Percentiles rank a stretch among this genome's conserved stretches.
phyloP scores from a whole-genome alignment of 37 sponge, comb jelly and placozoan genomes.

The Spongilla lacustris region DNA sequence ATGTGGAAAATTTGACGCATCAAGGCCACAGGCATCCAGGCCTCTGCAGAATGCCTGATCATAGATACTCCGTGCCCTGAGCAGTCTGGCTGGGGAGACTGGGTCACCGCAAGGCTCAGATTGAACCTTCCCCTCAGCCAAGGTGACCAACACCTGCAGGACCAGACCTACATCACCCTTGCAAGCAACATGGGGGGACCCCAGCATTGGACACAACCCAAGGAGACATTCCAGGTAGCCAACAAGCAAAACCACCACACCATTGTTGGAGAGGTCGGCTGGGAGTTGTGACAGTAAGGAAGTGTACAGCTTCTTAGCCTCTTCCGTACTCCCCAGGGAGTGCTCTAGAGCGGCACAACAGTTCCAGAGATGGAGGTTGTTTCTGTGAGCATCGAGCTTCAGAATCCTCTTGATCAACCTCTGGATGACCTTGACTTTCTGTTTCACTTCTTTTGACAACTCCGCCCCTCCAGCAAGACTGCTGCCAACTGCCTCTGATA shows the following conservation, averaged over 20 bases:
- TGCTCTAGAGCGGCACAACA: constrained; percentile 61
- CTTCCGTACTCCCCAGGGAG: constrained; percentile 33
- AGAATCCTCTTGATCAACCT: constrained; percentile 62
- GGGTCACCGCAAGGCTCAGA: not conserved
- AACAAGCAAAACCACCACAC: not conserved
- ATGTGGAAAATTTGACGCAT: not conserved
- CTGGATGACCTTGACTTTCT: constrained; percentile 22
- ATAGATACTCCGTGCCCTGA: constrained; percentile 11
- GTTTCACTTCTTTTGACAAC: constrained; percentile 5
- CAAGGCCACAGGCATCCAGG: not conserved
- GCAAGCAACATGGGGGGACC: not conserved
- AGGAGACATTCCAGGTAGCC: constrained; percentile 21
- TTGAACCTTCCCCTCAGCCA: constrained; percentile 39
- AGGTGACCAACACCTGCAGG: constrained; percentile 38
- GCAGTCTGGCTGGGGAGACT: constrained; percentile 16
- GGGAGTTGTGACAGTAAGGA: constrained; percentile 14
- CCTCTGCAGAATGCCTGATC: not conserved
- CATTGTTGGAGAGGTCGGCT: not conserved
- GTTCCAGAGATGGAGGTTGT: constrained; percentile 62
- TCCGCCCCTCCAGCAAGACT: not conserved
- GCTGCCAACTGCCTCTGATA: not conserved
- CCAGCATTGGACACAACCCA: not conserved
- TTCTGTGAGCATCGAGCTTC: constrained; percentile 43
- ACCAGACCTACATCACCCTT: not conserved
- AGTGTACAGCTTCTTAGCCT: constrained; percentile 40